Base-by-base conservation (phyloP, 2,888 invertebrate genomes). In the Cyclophora albipunctata region DNA sequence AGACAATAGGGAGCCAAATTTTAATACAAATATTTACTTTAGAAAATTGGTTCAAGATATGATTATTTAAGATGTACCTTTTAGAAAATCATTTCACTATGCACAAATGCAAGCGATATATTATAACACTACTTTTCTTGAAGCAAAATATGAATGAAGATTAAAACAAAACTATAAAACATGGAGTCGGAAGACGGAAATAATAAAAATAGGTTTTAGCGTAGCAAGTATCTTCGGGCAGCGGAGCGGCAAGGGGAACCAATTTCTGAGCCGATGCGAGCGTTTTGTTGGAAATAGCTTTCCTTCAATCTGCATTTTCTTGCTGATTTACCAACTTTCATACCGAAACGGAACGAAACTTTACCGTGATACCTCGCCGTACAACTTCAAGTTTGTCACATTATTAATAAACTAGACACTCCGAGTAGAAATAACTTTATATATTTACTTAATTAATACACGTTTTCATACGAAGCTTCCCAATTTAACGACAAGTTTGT, bases 281-380 rank as follows among this genome's bases (percentile, higher is more conserved):
- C 86, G 78, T 87, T 87, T 87, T 85, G 85, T 87, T 86, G 84
- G 81, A 85, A 87, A 87, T 87, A 85, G 87, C 86, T 84, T 85
- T 83, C 81, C 84, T 86, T 84, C 84, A 85, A 88, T 88, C 87
- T 87, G 84, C 87, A 88, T 87, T 87, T 88, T 86, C 87, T 86
- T 87, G 87, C 87, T 88, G 88, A 88, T 87, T 87, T 87, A 85
- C 84, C 82, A 87, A 88, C 81, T 87, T 86, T 80, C 81, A 80
- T 83, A 78, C 67, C 71, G 75, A 75, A 60, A 71, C 64, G 68
- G 71, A 75, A 60, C 68, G 65, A 61, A 63, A 78, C 82, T 69
- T 78, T 81, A 71, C 65, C 63, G 66, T 73, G 68, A 76, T 78
- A 72, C 73, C 69, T 74, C 65, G 63, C 64, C 63, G 68, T 56